phyloP scores from a whole-genome alignment of 1,140 invertebrate genomes.

The Drosophila setifemur region DNA sequence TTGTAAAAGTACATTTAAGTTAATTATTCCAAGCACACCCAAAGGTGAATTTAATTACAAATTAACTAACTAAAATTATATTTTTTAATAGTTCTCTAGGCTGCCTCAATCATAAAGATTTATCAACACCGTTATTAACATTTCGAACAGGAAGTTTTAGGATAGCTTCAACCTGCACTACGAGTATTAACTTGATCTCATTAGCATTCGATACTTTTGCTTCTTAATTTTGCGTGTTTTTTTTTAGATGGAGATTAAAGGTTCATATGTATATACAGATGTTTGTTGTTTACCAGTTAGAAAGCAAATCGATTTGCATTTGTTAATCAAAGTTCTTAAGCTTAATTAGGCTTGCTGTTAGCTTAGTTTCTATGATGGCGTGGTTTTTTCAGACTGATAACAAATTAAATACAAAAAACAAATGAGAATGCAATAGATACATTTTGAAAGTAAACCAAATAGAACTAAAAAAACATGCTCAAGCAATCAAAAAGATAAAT shows the following conservation, averaged over 20 bases:
- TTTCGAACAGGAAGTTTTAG: slow-evolving; percentile 13
- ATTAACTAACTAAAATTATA: neutral
- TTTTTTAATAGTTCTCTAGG: neutral
- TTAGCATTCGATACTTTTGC: slow-evolving; percentile 69
- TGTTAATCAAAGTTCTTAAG: slow-evolving; percentile 19
- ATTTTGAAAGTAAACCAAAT: slow-evolving; percentile 4
- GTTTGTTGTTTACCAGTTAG: slow-evolving; percentile 24
- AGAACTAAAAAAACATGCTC: slow-evolving; percentile 62
- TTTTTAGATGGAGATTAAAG: slow-evolving; percentile 1
- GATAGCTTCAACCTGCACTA: slow-evolving; percentile 37
- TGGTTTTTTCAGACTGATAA: slow-evolving; percentile 25
- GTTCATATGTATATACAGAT: slow-evolving; percentile 61
- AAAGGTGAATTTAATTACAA: too few relatives aligned
- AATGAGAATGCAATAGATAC: slow-evolving; percentile 41
- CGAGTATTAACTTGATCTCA: slow-evolving; percentile 49
- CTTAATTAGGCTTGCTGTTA: slow-evolving; percentile 24
- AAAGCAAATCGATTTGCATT: slow-evolving; percentile 19
- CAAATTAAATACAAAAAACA: slow-evolving; percentile 13
- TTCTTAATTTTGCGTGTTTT: slow-evolving; percentile 12
- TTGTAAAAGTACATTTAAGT: too few relatives aligned
- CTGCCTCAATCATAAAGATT: slow-evolving; percentile 10
- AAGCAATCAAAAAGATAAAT: slow-evolving; percentile 33
- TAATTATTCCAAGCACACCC: too few relatives aligned
- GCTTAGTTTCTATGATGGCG: slow-evolving; percentile 27
- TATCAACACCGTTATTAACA: slow-evolving; percentile 24